phyloP scores from a whole-genome alignment of 2,113 vertebrate species.

The Nestor notabilis region DNA sequence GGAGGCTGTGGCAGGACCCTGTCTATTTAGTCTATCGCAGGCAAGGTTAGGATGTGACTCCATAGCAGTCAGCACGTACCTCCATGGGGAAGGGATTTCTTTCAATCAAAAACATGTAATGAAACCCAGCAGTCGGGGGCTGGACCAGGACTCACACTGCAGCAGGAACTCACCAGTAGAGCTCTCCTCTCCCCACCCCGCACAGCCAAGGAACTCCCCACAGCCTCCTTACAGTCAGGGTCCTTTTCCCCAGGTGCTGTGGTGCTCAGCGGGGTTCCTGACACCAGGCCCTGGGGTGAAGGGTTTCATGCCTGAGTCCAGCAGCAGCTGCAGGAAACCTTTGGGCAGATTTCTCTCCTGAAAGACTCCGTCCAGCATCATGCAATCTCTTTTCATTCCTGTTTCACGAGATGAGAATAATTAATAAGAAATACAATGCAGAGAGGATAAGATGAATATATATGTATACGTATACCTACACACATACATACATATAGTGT shows the following conservation, averaged over 20 bases:
- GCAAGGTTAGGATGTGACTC: background rate
- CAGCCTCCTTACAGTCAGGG: accelerated
- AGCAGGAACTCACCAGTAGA: accelerated
- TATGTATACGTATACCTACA: background rate
- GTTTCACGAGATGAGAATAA: constrained; percentile 69
- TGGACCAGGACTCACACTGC: accelerated
- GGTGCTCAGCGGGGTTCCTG: background rate
- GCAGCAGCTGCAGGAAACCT: background rate
- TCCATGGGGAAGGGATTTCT: background rate
- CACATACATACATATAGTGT: background rate
- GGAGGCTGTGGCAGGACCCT: background rate
- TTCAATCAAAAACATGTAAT: background rate
- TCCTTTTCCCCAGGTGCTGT: background rate
- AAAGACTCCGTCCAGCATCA: background rate
- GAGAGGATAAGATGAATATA: constrained; percentile 5
- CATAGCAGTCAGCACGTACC: background rate
- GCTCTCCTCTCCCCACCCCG: background rate
- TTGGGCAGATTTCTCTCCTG: background rate
- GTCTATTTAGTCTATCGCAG: background rate
- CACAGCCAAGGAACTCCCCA: background rate
- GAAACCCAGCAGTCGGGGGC: background rate
- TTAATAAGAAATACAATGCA: constrained; percentile 62
- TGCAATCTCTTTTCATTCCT: constrained; percentile 67
- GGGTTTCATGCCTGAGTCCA: background rate
- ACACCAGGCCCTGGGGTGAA: background rate